phyloP scores from a whole-genome alignment of 2,888 invertebrate species.

The Harpalus rufipes region DNA sequence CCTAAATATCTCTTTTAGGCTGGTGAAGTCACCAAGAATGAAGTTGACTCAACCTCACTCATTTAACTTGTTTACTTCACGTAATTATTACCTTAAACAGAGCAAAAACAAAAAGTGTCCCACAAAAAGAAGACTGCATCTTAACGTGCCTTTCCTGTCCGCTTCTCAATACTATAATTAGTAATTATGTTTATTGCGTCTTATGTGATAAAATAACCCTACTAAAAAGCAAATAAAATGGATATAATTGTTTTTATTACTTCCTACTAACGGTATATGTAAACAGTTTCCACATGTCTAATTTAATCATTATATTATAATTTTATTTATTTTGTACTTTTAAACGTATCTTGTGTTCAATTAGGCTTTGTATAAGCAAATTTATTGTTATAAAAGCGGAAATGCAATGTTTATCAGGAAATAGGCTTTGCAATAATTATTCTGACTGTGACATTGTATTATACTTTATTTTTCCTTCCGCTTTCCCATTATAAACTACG shows the following conservation, averaged over 20 bases:
- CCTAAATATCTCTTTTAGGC: not conserved
- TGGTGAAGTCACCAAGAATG: not conserved
- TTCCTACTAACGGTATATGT: conserved; percentile 2
- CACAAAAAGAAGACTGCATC: not conserved
- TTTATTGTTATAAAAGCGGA: not conserved
- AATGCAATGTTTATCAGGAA: not conserved
- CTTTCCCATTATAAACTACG: too few species aligned
- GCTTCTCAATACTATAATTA: too few species aligned
- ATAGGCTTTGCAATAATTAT: not conserved
- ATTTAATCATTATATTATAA: not conserved
- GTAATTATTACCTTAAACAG: not conserved
- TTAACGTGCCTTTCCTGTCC: not conserved
- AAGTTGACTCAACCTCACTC: too few species aligned
- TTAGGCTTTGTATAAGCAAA: not conserved
- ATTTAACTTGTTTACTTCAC: not conserved
- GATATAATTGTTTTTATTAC: not conserved
- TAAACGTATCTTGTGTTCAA: not conserved
- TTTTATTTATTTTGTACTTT: conserved; percentile 8
- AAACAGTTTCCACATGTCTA: not conserved
- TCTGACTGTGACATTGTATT: not conserved
- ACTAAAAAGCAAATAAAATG: not conserved
- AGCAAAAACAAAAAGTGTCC: not conserved
- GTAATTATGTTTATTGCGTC: not conserved
- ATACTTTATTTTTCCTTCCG: too few species aligned
- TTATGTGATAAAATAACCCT: not conserved